Evolutionary conservation across 2,888 invertebrate species (phyloP).

Genomic region (Torymus auratus): DNA sequence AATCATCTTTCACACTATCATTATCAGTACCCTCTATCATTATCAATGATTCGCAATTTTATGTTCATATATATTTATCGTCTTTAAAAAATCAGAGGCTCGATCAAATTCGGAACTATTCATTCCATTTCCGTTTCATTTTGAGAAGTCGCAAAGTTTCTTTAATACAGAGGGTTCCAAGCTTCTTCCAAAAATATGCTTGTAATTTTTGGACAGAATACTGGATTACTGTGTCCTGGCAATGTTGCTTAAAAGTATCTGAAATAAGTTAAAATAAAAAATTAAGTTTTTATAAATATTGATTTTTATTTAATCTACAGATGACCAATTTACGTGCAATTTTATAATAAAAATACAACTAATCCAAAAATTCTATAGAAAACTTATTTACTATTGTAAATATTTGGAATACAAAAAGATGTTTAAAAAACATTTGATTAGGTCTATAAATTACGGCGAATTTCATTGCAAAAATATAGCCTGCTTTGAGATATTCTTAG

Average conservation of each 20-base stretch:
- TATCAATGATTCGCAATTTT: conserved; percentile 58
- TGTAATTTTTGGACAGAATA: conserved; percentile 66
- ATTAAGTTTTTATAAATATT: conserved; percentile 2
- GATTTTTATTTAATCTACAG: no score
- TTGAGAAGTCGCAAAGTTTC: conserved; percentile 43
- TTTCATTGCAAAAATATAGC: no score
- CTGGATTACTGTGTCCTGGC: conserved; percentile 68
- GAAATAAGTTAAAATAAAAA: conserved; percentile 45
- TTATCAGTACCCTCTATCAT: conserved; percentile 61
- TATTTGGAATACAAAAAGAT: no score
- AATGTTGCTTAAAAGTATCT: conserved; percentile 69
- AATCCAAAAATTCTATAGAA: no score
- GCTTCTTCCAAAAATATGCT: conserved; percentile 43
- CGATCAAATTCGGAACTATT: conserved; percentile 50
- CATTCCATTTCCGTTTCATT: conserved; percentile 58
- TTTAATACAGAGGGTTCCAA: conserved; percentile 54
- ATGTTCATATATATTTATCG: conserved; percentile 38
- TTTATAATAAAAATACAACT: no score
- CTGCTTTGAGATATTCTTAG: no score
- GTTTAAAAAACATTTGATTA: no score
- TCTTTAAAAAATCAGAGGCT: conserved; percentile 55
- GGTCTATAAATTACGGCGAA: no score
- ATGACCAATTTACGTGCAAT: no score
- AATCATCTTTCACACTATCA: conserved; percentile 68
- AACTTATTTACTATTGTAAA: no score